Evolutionary conservation across 35 echinoderm and acorn worm species (phyloP).

Genomic region (Stichopus chloronotus): DNA sequence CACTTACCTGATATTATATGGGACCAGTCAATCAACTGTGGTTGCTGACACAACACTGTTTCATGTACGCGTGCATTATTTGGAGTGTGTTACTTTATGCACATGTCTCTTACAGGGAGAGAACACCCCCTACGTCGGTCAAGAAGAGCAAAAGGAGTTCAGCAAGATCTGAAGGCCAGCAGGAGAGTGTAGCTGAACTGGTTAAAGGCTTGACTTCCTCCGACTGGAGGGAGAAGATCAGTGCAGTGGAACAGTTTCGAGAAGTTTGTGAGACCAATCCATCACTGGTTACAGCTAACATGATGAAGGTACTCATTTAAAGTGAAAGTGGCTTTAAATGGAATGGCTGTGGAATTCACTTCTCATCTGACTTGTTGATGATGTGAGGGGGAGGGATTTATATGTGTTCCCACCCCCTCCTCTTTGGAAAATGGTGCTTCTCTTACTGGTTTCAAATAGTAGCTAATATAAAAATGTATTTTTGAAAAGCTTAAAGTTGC

Average conservation of each 20-base stretch:
- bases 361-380: neutral
- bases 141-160: slow-evolving; percentile 67
- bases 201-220: slow-evolving; percentile 71
- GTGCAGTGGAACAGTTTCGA: slow-evolving; percentile 77
- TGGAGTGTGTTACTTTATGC: neutral
- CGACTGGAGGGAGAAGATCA: slow-evolving; percentile 82
- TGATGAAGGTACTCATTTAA: slow-evolving; percentile 78
- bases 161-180: slow-evolving; percentile 41
- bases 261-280: slow-evolving; percentile 66
- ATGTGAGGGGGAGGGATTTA: too few relatives aligned
- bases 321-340: neutral
- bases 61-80: neutral
- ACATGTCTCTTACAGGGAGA: neutral
- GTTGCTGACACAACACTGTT: neutral
- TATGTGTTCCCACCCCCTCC: too few relatives aligned
- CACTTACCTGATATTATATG: neutral
- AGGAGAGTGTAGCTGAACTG: slow-evolving; percentile 77
- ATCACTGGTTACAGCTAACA: slow-evolving; percentile 67
- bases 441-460: too few relatives aligned
- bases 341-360: neutral
- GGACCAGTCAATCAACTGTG: neutral
- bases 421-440: too few relatives aligned
- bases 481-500: too few relatives aligned
- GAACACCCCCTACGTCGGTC: slow-evolving; percentile 70
- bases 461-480: too few relatives aligned